Percentiles rank a stretch among this genome's conserved stretches.
These are phyloP conservation scores for Melipona quadrifasciata DNA, from an alignment of 1,140 invertebrate genomes.

Conservation along the genomic window DNA sequence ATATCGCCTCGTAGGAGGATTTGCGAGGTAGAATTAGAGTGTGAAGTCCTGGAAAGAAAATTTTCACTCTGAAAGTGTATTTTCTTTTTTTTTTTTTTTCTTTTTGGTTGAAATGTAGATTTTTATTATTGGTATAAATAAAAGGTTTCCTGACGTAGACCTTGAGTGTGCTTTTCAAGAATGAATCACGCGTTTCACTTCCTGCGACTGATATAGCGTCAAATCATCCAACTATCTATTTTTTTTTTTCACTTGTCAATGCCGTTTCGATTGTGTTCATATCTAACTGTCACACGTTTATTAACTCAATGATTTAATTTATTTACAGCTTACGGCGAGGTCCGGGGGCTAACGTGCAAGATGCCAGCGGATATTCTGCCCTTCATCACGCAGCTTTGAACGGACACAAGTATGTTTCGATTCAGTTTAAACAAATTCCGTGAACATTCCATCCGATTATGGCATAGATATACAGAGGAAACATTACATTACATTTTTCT, in stretches of 20 bases:
- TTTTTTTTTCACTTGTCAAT: too few relatives aligned
- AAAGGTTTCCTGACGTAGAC: neutral
- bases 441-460: neutral
- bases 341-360: constrained; percentile 95
- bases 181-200: neutral
- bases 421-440: neutral
- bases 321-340: constrained; percentile 91
- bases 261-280: too few relatives aligned
- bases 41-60: neutral
- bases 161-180: neutral
- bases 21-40: neutral
- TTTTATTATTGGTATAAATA: neutral
- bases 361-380: constrained; percentile 96
- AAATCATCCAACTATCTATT: neutral
- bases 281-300: neutral
- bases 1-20: neutral
- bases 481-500: too few relatives aligned
- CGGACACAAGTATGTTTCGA: constrained; percentile 91
- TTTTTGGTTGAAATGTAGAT: too few relatives aligned
- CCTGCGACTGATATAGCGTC: neutral
- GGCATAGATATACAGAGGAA: too few relatives aligned
- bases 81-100: too few relatives aligned
- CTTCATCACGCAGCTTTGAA: constrained; percentile 97
- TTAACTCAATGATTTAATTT: neutral
- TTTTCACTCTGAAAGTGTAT: too few relatives aligned